Base-by-base conservation (phyloP, 2,797 vertebrate species). In the Sus cebifrons region DNA sequence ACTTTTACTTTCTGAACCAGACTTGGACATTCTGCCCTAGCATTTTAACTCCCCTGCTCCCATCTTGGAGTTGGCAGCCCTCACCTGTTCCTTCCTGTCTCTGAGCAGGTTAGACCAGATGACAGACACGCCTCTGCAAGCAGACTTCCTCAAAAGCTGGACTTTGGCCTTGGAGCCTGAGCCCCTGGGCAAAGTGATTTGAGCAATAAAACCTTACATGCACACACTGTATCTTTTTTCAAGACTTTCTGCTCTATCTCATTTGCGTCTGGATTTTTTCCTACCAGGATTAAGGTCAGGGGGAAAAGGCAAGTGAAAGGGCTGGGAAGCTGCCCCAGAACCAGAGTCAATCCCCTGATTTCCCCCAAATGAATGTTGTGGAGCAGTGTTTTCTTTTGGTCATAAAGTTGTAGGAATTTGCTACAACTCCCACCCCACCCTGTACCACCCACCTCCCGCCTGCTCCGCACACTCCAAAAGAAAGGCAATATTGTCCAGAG, bases 201-300 rank as follows among this genome's bases (percentile, higher is more conserved):
- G 86, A 97, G 56, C 11, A 89, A 86, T 96, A 94, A 95, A 96
- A 82, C 2, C n/a, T 91, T 64, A 36, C 17, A 4, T 60, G 44
- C 7, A 2, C 27, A 25, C 5, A n/a, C 10, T n/a, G 7, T 52
- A 13, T 9, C 20, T 32, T 83, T 75, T 62, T 60, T 40, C 23
- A 75, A 94, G 77, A 86, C 54, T 95, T 94, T 83, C 40, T 68
- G 29, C 13, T 95, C 54, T 64, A 2, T 91, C 23, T 67, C 10
- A 17, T 58, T 81, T 83, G 73, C 82, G 14, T 74, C 18, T 85
- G 73, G 11, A 62, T 85, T 44, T 90, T 95, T 94, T 92, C 82
- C 68, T 62, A 71, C 4, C 18, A 58, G 21, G 21, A 56, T 25
- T 5, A 91, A 86, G 20, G 77, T 6, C 49, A 65, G 17, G 16